These are phyloP conservation scores for Pipra filicauda DNA, from an alignment of 2,113 vertebrate species.

Conservation along the genomic window DNA sequence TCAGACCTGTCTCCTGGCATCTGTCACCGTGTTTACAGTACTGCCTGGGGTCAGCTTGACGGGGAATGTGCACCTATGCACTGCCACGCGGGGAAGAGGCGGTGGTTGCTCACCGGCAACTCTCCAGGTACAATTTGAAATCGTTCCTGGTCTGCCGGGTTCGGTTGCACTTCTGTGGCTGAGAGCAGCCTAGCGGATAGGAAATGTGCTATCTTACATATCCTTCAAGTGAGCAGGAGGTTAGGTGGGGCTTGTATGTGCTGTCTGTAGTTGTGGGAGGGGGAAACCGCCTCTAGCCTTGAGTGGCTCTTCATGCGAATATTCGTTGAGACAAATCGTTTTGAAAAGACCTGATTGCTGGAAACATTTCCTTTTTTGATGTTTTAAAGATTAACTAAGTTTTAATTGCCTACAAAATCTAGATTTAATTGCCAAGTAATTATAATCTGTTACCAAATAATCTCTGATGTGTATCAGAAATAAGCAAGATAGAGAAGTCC, in stretches of 20 bases:
- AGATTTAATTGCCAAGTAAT: background rate
- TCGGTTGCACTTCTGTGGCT: background rate
- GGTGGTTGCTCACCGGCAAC: background rate
- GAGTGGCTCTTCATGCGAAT: background rate
- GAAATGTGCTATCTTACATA: slow-evolving; percentile 39
- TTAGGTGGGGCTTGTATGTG: background rate
- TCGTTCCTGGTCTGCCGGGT: background rate
- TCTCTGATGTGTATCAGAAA: background rate
- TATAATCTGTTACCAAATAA: background rate
- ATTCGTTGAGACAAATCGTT: background rate
- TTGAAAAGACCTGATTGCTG: background rate
- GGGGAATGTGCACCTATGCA: background rate
- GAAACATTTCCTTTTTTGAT: background rate
- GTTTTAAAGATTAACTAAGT: background rate
- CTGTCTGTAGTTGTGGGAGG: background rate
- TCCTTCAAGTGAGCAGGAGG: slow-evolving; percentile 2
- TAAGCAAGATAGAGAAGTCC: background rate
- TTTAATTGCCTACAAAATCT: background rate
- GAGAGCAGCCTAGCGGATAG: background rate
- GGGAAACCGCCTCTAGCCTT: background rate
- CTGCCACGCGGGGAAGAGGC: background rate
- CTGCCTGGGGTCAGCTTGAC: slow-evolving; percentile 15
- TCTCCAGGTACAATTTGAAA: slow-evolving; percentile 20
- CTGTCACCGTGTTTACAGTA: slow-evolving; percentile 6
- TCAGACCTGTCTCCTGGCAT: slow-evolving; percentile 59